Percentiles rank a stretch among this genome's conserved stretches.
phyloP scores from a whole-genome alignment of 2,113 vertebrate species.

The Channa maculata region DNA sequence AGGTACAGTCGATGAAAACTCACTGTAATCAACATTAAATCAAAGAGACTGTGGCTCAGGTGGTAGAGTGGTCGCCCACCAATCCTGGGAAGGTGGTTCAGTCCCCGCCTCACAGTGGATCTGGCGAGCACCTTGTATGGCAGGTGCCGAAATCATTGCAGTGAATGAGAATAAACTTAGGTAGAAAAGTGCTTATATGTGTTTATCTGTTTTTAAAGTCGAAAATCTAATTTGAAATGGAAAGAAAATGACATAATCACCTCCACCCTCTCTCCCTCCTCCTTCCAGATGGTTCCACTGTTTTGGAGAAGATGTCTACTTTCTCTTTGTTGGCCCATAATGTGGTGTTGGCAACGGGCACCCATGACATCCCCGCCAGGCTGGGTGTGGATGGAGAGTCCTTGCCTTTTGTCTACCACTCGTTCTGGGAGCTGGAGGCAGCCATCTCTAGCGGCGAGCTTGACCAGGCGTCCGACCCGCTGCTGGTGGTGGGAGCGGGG shows the following conservation, averaged over 20 bases:
- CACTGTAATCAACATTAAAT: too few species aligned
- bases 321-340: constrained; percentile 80
- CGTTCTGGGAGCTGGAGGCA: constrained; percentile 84
- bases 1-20: constrained; percentile 39
- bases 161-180: too few species aligned
- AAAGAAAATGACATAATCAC: too few species aligned
- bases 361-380: constrained; percentile 81
- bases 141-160: too few species aligned
- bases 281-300: constrained; percentile 43
- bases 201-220: too few species aligned
- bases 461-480: constrained; percentile 71
- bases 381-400: constrained; percentile 83
- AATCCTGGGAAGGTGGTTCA: too few species aligned
- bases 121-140: too few species aligned
- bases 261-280: neutral
- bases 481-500: constrained; percentile 86
- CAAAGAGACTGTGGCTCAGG: too few species aligned
- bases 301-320: constrained; percentile 54
- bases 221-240: neutral
- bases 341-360: constrained; percentile 85
- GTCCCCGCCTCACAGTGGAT: too few species aligned
- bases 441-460: constrained; percentile 80
- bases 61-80: too few species aligned
- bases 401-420: constrained; percentile 83
- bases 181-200: too few species aligned